Conservation (phyloP, 1,140 invertebrate species). For the Diabrotica virgifera region DNA sequence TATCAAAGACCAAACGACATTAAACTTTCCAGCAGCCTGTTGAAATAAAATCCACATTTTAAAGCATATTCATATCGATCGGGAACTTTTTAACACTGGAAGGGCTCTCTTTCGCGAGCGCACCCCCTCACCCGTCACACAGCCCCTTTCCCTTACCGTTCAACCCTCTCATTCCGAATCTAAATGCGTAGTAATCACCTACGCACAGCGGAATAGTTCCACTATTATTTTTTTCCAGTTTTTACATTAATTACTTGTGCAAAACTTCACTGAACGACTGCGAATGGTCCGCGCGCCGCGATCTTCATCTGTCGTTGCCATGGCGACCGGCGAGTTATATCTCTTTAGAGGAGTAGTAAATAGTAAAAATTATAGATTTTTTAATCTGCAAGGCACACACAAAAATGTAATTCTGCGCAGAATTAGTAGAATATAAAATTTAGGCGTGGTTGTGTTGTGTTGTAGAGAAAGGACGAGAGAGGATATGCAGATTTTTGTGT, state of each 20-base stretch:
- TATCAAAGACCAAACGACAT: conserved; percentile 21
- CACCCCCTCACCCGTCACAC: conserved; percentile 16
- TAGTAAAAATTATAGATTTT: conserved; percentile 45
- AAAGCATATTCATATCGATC: conserved; percentile 48
- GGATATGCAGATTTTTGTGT: conserved; percentile 38
- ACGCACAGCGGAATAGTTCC: conserved; percentile 31
- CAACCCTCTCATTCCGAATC: conserved; percentile 33
- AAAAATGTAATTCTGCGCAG: conserved; percentile 42
- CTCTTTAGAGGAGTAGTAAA: conserved; percentile 38
- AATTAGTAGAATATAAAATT: conserved; percentile 41
- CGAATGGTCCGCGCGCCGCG: conserved; percentile 9
- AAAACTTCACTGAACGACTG: conserved; percentile 30
- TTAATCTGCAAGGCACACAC: conserved; percentile 35
- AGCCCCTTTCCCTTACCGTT: conserved; percentile 18
- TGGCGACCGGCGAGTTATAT: conserved; percentile 33
- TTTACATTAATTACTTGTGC: conserved; percentile 24
- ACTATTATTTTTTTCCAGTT: conserved; percentile 31
- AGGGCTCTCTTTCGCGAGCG: conserved; percentile 13
- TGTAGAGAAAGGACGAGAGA: conserved; percentile 32
- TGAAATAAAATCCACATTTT: conserved; percentile 48
- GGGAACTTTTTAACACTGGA: conserved; percentile 43
- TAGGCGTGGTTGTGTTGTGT: conserved; percentile 37
- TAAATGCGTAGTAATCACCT: conserved; percentile 38
- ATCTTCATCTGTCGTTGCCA: conserved; percentile 35
- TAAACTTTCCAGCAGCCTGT: conserved; percentile 30